Conservation (phyloP, 2,888 invertebrate species). For the Drosophila paranaensis region DNA sequence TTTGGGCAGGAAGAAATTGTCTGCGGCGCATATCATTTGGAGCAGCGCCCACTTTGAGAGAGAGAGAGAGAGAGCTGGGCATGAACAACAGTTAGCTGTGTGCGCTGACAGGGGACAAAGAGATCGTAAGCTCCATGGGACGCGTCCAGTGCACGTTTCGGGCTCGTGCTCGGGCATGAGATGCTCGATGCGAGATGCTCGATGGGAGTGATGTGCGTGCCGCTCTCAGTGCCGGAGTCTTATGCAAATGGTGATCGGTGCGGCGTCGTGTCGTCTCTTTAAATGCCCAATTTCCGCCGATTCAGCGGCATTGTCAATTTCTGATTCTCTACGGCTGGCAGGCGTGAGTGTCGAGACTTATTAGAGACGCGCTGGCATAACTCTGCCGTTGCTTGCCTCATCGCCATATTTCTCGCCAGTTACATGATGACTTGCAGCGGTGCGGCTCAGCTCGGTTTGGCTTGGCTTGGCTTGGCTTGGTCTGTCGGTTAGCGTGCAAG, state of each 20-base stretch:
- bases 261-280: conserved; percentile 1
- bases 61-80: neutral
- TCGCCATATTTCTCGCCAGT: conserved; percentile 71
- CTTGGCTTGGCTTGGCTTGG: neutral
- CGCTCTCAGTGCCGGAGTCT: conserved; percentile 19
- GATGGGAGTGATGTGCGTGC: conserved; percentile 34
- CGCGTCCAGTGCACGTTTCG: conserved; percentile 44
- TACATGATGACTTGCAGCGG: conserved; percentile 65
- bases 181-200: no score
- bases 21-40: conserved; percentile 56
- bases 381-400: conserved; percentile 59
- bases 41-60: neutral
- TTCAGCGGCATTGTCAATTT: conserved; percentile 73
- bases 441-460: neutral
- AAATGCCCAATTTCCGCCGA: conserved; percentile 71
- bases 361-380: conserved; percentile 54
- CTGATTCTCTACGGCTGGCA: conserved; percentile 51
- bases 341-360: conserved; percentile 44
- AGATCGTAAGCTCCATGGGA: conserved; percentile 35
- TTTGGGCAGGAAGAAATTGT: conserved; percentile 67
- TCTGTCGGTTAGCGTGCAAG: conserved; percentile 59
- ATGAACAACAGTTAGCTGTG: conserved; percentile 37
- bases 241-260: conserved; percentile 67
- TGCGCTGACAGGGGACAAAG: conserved; percentile 18
- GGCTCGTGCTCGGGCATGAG: conserved; percentile 54